These are phyloP conservation scores for Aplodontia rufa DNA, from an alignment of 2,113 vertebrate species.

Conservation along the genomic window DNA sequence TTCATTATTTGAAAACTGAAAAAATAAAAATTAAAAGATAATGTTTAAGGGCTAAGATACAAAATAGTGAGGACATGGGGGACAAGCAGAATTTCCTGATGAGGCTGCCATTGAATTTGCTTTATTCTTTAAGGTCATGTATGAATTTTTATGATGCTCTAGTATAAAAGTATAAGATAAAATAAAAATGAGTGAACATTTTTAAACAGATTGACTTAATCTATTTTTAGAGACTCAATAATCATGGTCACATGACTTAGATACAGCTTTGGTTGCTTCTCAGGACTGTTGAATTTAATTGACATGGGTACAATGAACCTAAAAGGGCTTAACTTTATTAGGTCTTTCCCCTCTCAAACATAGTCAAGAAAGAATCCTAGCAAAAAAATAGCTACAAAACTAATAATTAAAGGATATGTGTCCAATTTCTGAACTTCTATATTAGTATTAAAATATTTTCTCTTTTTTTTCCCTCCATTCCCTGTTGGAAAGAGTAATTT, in stretches of 20 bases:
- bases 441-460: not conserved
- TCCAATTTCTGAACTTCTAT: constrained; percentile 21
- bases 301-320: not conserved
- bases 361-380: not conserved
- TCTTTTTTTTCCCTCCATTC: not conserved
- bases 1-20: not conserved
- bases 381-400: not conserved
- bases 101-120: not conserved
- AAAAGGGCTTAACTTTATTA: not conserved
- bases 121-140: not conserved
- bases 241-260: not conserved
- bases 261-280: not conserved
- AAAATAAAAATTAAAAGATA: not conserved
- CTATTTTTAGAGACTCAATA: not conserved
- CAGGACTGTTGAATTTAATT: not conserved
- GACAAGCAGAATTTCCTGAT: not conserved
- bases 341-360: not conserved
- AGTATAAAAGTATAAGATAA: not conserved
- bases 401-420: not conserved
- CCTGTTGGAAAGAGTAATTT: not conserved
- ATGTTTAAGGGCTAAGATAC: not conserved
- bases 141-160: not conserved
- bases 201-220: not conserved
- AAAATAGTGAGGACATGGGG: not conserved
- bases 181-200: not conserved